A percentile compares a stretch with the other conserved stretches of the same genome.
Evolutionary conservation across 2,888 invertebrate species (phyloP).

Genomic region (Epirrhoe alternata): DNA sequence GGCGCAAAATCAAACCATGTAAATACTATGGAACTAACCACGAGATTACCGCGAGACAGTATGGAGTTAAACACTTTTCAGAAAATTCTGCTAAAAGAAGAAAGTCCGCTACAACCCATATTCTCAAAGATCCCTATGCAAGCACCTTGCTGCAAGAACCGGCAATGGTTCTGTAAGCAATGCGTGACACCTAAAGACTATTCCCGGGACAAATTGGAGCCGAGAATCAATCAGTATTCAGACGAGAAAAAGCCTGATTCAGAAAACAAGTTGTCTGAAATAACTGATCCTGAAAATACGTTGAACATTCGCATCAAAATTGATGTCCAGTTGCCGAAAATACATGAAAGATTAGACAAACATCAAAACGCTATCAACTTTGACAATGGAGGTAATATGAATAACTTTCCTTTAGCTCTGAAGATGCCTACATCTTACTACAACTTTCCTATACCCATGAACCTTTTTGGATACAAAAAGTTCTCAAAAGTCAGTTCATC

Average conservation of each 20-base stretch:
- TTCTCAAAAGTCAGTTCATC: conserved; percentile 53
- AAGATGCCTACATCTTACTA: conserved; percentile 65
- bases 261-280: conserved; percentile 35
- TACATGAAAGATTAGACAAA: conserved; percentile 48
- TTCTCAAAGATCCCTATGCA: conserved; percentile 47
- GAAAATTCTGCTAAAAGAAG: conserved; percentile 49
- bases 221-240: conserved; percentile 37
- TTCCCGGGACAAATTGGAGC: conserved; percentile 30
- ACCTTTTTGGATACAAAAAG: conserved; percentile 61
- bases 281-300: conserved; percentile 48
- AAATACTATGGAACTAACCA: conserved; percentile 46
- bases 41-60: conserved; percentile 34
- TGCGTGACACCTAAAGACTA: conserved; percentile 50
- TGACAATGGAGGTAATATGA: conserved; percentile 53
- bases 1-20: conserved; percentile 52
- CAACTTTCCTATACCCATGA: conserved; percentile 66
- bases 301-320: conserved; percentile 72
- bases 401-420: conserved; percentile 55
- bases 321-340: conserved; percentile 71
- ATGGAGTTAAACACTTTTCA: conserved; percentile 45
- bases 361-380: conserved; percentile 38
- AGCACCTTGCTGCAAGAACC: conserved; percentile 62
- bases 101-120: conserved; percentile 47
- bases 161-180: conserved; percentile 65
- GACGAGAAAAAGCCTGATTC: conserved; percentile 41